Base-by-base conservation (phyloP, 2,797 vertebrate genomes). In the Adelosebastes latens region DNA sequence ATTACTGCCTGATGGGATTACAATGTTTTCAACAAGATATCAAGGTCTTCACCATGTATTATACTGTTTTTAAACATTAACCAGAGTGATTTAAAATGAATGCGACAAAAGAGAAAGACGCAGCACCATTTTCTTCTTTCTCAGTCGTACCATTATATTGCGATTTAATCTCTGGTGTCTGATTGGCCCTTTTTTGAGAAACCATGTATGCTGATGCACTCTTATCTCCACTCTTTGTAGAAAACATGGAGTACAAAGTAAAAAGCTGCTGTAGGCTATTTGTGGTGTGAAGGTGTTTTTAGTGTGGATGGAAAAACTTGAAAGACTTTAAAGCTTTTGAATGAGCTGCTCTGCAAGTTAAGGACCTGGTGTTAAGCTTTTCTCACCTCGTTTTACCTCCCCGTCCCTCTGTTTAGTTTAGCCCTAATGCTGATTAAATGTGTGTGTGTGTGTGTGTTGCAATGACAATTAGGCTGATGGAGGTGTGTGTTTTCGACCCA, bases 351-450 rank as follows among this genome's bases (percentile, higher is more conserved):
- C 42, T 61, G 42, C 22, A 71, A 32, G 22, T 39, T 64, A 20
- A 56, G 8, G 56, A 31, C 27, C 13, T 22, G n/a, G 10, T 39
- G 7, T 16, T 24, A 1, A 62, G 64, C 56, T 75, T 72, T 65
- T 78, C 74, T 79, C 69, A 6, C 82, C 79, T 79, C 8, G 3
- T 58, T 62, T 61, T 39, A 53, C 52, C 36, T 65, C 61, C 36
- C 14, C 49, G 8, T n/a, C 42, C 27, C 36, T 56, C 29, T 64
- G 31, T 53, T 75, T 32, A 7, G 12, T 73, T 49, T 8, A 20
- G 4, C 24, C 18, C 9, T 70, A 62, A 74, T 61, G 60, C 75
- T 77, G 58, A 81, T 83, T 71, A 78, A 55, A 60, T 25, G 39
- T 36, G 46, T 53, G 64, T 58, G 77, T 76, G 74, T 75, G 34